phyloP scores from a whole-genome alignment of 2,113 vertebrate genomes.

The Hippocampus barbouri region DNA sequence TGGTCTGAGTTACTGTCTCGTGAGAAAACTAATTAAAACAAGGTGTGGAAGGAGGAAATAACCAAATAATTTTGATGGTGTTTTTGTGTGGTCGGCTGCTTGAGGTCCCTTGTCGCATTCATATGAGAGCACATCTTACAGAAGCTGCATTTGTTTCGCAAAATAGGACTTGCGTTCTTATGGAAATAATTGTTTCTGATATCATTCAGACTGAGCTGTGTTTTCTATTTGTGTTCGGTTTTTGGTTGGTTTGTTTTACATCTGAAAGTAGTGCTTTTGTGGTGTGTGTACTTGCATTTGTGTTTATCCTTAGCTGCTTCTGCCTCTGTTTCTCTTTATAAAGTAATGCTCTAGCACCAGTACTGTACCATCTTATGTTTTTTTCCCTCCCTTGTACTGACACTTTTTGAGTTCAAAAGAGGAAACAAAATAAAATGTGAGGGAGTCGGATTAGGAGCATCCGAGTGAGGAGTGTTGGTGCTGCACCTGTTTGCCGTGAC shows the following conservation, averaged over 20 bases:
- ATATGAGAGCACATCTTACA: constrained; percentile 15
- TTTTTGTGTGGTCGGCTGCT: constrained; percentile 8
- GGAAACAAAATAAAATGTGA: not conserved
- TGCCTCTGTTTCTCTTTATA: not conserved
- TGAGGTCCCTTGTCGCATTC: constrained; percentile 5
- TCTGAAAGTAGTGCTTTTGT: not conserved
- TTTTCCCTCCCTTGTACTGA: not conserved
- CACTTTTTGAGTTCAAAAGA: not conserved
- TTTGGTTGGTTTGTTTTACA: not conserved
- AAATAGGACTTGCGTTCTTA: constrained; percentile 29
- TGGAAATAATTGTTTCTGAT: not conserved
- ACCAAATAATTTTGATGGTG: constrained; percentile 52
- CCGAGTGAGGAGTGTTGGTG: constrained; percentile 17
- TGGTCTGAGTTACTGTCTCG: constrained; percentile 63
- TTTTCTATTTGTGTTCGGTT: not conserved
- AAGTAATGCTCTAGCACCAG: not conserved
- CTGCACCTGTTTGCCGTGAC: constrained; percentile 56
- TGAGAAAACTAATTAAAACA: constrained; percentile 73
- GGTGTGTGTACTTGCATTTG: too few species aligned
- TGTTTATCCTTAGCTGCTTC: not conserved
- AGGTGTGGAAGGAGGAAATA: constrained; percentile 63
- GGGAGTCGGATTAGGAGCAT: constrained; percentile 12
- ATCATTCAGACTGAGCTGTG: not conserved
- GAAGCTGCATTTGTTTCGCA: constrained; percentile 40
- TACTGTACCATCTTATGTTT: not conserved